phyloP scores from a whole-genome alignment of 2,888 invertebrate species.

The Euphydryas editha region DNA sequence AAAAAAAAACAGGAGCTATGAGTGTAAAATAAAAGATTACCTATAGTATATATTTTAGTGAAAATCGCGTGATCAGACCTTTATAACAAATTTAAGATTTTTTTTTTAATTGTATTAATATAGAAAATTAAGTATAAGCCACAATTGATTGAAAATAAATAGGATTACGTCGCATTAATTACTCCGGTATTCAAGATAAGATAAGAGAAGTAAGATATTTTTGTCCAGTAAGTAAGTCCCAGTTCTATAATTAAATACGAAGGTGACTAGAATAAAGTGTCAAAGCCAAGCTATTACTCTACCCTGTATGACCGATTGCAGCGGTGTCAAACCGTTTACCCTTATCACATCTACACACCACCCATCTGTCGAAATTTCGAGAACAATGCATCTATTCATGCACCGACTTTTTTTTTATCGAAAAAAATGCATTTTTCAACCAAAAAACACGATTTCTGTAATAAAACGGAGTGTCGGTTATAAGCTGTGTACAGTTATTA shows the following conservation, averaged over 20 bases:
- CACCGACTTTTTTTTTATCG: conserved; percentile 38
- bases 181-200: no score
- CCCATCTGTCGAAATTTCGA: conserved; percentile 68
- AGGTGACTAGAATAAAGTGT: conserved; percentile 2
- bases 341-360: conserved; percentile 59
- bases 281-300: not conserved
- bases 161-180: no score
- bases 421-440: conserved; percentile 50
- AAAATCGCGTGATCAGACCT: no score
- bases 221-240: no score
- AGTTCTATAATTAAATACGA: not conserved
- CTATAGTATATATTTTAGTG: no score
- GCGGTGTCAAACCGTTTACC: conserved; percentile 76
- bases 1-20: no score
- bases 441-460: conserved; percentile 59
- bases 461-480: conserved; percentile 47
- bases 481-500: conserved; percentile 36
- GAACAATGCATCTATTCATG: conserved; percentile 60
- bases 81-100: no score
- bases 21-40: no score
- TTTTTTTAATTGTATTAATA: no score
- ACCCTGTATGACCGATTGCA: conserved; percentile 64
- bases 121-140: no score
- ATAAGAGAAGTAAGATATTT: no score
- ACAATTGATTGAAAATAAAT: no score